phyloP scores from a whole-genome alignment of 2,113 vertebrate genomes.

The Machaerirhynchus nigripectus region DNA sequence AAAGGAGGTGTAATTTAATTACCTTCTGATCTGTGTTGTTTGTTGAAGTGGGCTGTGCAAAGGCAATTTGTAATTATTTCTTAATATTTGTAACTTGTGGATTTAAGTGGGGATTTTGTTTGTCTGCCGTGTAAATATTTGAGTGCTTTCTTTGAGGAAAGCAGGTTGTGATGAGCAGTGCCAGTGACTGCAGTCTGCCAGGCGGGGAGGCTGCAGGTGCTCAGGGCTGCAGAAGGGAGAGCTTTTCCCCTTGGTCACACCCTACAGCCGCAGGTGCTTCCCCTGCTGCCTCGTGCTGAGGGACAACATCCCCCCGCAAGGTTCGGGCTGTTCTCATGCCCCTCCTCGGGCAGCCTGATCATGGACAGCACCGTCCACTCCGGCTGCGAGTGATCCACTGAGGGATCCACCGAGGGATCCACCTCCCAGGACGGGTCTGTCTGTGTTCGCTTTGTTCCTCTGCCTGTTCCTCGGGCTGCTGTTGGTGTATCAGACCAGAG shows the following conservation, averaged over 20 bases:
- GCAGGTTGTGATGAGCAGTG: background rate
- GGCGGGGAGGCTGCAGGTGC: rapidly evolving
- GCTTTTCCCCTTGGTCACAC: background rate
- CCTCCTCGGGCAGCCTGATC: conserved; percentile 83
- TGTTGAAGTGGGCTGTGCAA: background rate
- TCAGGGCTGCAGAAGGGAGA: background rate
- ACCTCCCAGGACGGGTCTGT: too few species aligned
- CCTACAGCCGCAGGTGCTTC: background rate
- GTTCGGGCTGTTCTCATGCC: conserved; percentile 85
- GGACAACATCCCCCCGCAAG: conserved; percentile 84
- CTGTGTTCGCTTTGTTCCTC: too few species aligned
- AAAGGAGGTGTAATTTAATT: conserved; percentile 4
- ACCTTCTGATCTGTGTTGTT: background rate
- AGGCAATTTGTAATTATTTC: background rate
- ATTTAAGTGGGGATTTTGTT: background rate
- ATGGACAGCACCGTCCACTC: conserved; percentile 87
- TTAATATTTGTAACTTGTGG: background rate
- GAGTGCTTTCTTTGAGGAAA: background rate
- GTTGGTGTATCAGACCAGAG: too few species aligned
- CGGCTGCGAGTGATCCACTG: too few species aligned
- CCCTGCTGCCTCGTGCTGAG: conserved; percentile 76
- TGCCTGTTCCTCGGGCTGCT: too few species aligned
- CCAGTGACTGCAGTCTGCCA: background rate
- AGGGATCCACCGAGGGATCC: too few species aligned
- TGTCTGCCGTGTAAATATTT: background rate